Percentiles rank a stretch among this genome's conserved stretches.
phyloP scores from a whole-genome alignment of 2,113 vertebrate genomes.

The Phyllostomus hastatus region DNA sequence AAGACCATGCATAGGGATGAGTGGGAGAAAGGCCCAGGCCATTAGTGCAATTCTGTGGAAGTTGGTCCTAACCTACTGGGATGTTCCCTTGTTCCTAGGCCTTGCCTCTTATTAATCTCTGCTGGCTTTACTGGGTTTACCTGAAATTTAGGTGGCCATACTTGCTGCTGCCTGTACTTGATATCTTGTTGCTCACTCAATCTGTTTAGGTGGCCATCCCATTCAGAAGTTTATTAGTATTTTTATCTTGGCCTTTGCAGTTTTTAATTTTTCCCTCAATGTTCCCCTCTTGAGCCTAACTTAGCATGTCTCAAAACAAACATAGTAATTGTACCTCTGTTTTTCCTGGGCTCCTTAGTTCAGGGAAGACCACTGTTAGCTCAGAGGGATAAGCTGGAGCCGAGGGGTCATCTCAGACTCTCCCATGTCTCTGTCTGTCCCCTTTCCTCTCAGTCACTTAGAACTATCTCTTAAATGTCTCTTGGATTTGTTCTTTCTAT shows the following conservation, averaged over 20 bases:
- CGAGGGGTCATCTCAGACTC: background rate
- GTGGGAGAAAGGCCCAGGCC: background rate
- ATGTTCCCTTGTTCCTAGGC: background rate
- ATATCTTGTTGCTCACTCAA: background rate
- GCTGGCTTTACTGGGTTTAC: background rate
- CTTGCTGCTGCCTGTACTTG: background rate
- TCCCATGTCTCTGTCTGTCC: background rate
- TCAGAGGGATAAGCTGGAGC: background rate
- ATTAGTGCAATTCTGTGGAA: background rate
- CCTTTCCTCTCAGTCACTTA: background rate
- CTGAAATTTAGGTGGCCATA: background rate
- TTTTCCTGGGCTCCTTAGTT: background rate
- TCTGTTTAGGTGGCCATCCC: background rate
- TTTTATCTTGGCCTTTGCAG: conserved; percentile 9
- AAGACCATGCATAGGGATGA: background rate
- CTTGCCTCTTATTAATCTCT: background rate
- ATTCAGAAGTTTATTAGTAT: background rate
- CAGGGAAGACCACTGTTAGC: background rate
- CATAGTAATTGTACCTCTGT: accelerated
- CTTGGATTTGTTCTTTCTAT: background rate
- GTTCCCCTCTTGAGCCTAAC: background rate
- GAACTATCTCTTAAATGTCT: background rate
- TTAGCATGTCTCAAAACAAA: background rate
- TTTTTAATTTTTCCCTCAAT: background rate
- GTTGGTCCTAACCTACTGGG: background rate